A percentile compares a stretch with the other conserved stretches of the same genome.
Evolutionary conservation across 2,888 invertebrate species (phyloP).

Genomic region (Athalia rosae): DNA sequence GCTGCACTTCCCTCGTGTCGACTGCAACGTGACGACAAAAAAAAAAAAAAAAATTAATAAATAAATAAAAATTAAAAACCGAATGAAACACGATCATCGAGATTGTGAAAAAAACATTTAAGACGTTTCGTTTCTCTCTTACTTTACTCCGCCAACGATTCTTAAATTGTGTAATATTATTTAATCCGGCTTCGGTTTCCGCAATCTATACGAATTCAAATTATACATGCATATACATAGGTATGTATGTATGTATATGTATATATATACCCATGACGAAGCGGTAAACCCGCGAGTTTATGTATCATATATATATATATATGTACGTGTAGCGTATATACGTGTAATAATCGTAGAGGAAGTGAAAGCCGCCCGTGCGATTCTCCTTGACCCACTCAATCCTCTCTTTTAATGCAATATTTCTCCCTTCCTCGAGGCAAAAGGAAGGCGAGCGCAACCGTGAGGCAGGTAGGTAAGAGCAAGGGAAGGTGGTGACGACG

Average conservation of each 20-base stretch:
- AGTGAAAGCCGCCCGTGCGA: slow-evolving; percentile 70
- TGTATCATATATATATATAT: background rate
- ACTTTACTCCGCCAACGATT: too few species aligned
- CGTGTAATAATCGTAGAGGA: slow-evolving; percentile 65
- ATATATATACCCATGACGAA: background rate
- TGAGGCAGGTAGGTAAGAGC: too few species aligned
- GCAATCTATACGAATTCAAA: background rate
- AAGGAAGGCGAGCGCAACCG: too few species aligned
- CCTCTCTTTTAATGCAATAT: slow-evolving; percentile 64
- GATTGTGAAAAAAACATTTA: too few species aligned
- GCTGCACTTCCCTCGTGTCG: slow-evolving; percentile 79
- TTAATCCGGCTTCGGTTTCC: background rate
- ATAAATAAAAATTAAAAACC: too few species aligned
- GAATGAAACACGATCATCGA: background rate
- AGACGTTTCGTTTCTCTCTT: too few species aligned
- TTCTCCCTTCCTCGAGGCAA: slow-evolving; percentile 72
- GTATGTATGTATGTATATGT: background rate
- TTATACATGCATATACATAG: background rate
- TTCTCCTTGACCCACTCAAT: slow-evolving; percentile 73
- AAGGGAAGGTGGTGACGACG: too few species aligned
- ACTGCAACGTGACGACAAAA: slow-evolving; percentile 75
- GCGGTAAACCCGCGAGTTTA: background rate
- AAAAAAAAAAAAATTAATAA: background rate
- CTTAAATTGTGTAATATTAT: background rate
- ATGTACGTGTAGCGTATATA: slow-evolving; percentile 45